Base-by-base conservation (phyloP, 2,888 invertebrate species). In the Crematogaster levior region DNA sequence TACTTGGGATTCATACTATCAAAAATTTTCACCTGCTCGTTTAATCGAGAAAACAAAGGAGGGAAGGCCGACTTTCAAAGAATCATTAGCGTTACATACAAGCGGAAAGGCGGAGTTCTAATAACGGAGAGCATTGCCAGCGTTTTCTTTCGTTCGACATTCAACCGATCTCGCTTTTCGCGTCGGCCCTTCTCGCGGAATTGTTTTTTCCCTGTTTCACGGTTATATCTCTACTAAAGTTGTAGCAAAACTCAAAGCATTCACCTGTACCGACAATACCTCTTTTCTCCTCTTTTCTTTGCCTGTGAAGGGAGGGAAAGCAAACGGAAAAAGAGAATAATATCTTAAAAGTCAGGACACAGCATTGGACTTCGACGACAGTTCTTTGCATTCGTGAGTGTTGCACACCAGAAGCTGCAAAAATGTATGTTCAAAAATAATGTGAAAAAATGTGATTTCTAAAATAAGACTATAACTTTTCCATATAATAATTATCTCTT, bases 281-380 rank as follows among this genome's bases (percentile, higher is more conserved):
- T 40, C 27, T 43, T 10, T 37, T 40, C 60, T n/a, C 27, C 51
- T 30, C 37, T 24, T 12, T 65, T 18, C 60, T 43, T 34, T 63
- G 12, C 21, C 15, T 10, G 9, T 66, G 24, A 53, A 30, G 6
- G 27, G 21, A 5, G 6, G 3, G 3, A 34, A 34, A 34, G 34
- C n/a, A 34, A 3, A 34, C 12, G 1, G 65, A 53, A 37, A 30
- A 15, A 51, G 66, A 21, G 72, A 70, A 77, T 81, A 84, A 84
- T 82, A 84, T 82, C 60, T 84, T 84, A 82, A 82, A 84, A 82
- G 77, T 82, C 84, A 27, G 72, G n/a, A 37, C 46, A 37, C 46
- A 30, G 18, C 43, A 51, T 37, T 40, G 48, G 24, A 27, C 30
- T 43, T 21, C 30, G 43, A 53, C 53, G 30, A 68, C 37, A 24